Conservation (phyloP, 2,797 vertebrate species). For the Psittacula derbiana region DNA sequence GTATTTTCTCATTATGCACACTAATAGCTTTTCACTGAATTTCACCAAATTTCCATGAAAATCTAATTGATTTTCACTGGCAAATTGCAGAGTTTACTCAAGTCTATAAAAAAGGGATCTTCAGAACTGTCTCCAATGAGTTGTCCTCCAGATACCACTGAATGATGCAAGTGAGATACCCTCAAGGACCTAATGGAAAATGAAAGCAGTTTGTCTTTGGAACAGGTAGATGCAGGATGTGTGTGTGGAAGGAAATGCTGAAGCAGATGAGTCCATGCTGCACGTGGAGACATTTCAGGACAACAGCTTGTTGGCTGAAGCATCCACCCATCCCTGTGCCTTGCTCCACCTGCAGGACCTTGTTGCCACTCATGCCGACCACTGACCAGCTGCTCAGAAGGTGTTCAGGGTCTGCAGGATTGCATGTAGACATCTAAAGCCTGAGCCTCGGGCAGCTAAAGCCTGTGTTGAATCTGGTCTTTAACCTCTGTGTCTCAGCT, state of each 20-base stretch:
- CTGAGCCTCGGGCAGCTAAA: background rate
- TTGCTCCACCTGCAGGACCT: background rate
- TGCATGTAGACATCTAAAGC: background rate
- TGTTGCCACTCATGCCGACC: background rate
- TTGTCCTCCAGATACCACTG: background rate
- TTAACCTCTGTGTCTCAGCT: background rate
- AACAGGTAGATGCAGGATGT: background rate
- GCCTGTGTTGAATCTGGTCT: background rate
- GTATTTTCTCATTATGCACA: constrained; percentile 78
- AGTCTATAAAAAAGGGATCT: background rate
- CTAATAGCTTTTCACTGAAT: constrained; percentile 73
- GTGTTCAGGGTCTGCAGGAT: background rate
- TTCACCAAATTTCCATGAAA: constrained; percentile 77
- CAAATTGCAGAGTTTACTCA: background rate
- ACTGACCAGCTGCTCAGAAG: background rate
- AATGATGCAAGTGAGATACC: background rate
- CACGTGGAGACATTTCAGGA: background rate
- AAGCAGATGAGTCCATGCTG: background rate
- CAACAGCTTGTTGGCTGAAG: accelerated
- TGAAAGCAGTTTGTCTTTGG: background rate
- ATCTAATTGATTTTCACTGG: constrained; percentile 70
- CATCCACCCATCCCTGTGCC: background rate
- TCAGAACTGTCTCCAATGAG: background rate
- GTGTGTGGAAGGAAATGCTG: background rate
- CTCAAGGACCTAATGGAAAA: background rate